Evolutionary conservation across 2,113 vertebrate genomes (phyloP), one percentile per base, ranked within the genome.

Genomic region (Cyprinodon tularosa): DNA sequence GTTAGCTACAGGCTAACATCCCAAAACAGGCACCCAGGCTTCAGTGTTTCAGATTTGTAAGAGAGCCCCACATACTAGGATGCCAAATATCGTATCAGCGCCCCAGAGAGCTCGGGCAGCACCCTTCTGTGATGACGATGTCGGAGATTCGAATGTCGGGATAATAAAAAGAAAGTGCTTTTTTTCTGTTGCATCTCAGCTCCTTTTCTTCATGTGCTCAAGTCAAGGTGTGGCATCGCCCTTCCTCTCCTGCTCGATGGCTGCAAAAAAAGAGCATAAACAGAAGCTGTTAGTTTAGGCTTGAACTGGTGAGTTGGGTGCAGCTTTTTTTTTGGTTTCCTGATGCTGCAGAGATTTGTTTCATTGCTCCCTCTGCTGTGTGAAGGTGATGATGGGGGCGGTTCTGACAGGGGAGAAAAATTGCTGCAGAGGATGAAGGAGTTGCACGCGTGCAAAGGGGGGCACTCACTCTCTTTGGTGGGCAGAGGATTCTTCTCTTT

Each of bases 401-500:
- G 39, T 62, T 72, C 85, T 83, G 90, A 84, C 79, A 72, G 74
- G 1, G 37, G 4, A 7, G 15, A 39, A 50, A 68, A 83, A 72
- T 50, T 62, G 68, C 66, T 77, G 77, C 74, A 68, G 82, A 48
- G 53, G 29, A 71, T 17, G 1, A 67, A 79, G 73, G 63, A 67
- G 76, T 39, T 6, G 36, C 66, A 60, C 36, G 7, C 14, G 29
- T 12, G 72, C 17, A 14, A 11, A 14, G 66, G 48, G 17, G 60
- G 76, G 47, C 74, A 96, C 95, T 96, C 94, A 96, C 96, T 96
- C 92, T 96, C 96, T 94, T 97, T 96, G 85, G 95, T 96, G 80
- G 96, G 96, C 78, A 97, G 79, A 76, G 96, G 95, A 82, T 97
- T 96, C 92, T 96, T 96, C 72, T 96, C 96, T 94, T 95, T 95